Base-by-base conservation (phyloP, 2,797 vertebrate species). In the Crax fasciolata region DNA sequence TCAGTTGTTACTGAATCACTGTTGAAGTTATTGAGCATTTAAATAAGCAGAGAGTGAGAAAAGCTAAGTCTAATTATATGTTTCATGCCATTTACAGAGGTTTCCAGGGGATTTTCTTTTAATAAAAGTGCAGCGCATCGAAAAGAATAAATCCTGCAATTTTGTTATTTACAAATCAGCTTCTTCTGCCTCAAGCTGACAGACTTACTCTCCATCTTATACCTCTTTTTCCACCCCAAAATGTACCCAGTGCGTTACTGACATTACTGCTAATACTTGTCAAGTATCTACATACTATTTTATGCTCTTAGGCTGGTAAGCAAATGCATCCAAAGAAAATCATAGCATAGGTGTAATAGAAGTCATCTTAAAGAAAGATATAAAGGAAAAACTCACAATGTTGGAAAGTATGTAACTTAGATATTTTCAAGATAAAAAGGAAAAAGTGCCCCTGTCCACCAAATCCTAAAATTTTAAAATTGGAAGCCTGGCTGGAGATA, bases 101-200 rank as follows among this genome's bases (percentile, higher is more conserved):
- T 95, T 97, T 97, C 92, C 66, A 87, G 77, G 92, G 82, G 95
- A 83, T 87, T 95, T 96, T 96, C 94, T 96, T 94, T 92, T 95
- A 89, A 88, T 96, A 61, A 94, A 97, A 96, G 81, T 91, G 90
- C 67, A 90, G 83, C 27, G 88, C 72, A 87, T 97, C 73, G 96
- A 95, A 97, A 96, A 74, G 54, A 94, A 92, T 87, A 88, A 92
- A 93, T 97, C 96, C 88, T 91, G 71, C 92, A 96, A 74, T 95
- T 97, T 88, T 97, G 59, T 91, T 95, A 88, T 90, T 94, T 90
- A 95, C 87, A 94, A 85, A 95, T 93, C 95, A 91, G 44, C 63
- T 46, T 27, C 41, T 86, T 94, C 63, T 90, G 84, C 84, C 15
- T 62, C 2, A 2, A 79, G 48, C 75, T 88, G 63, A 87, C 74